Conservation (phyloP, 1,140 invertebrate genomes). For the Nasonia vitripennis region DNA sequence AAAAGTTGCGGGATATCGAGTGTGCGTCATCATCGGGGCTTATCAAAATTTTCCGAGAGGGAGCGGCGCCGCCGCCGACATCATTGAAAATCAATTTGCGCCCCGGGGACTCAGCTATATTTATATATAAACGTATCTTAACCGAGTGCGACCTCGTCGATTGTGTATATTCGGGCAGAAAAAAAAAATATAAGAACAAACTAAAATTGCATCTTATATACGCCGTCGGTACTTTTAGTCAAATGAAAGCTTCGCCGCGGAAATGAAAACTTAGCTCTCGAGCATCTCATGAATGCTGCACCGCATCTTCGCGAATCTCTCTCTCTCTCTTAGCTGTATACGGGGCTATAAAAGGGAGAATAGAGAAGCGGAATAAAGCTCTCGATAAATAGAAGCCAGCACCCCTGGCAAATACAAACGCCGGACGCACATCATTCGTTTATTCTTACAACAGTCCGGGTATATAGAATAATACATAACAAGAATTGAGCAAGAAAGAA, state of each 20-base stretch:
- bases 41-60: constrained; percentile 15
- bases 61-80: not conserved
- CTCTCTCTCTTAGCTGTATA: not conserved
- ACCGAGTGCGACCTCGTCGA: too few species aligned
- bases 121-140: too few species aligned
- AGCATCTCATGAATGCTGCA: constrained; percentile 29
- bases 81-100: constrained; percentile 33
- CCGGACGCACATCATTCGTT: too few species aligned
- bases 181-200: too few species aligned
- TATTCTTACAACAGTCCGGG: too few species aligned
- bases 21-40: not conserved
- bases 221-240: constrained; percentile 55
- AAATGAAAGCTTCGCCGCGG: constrained; percentile 63
- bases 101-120: too few species aligned
- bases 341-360: too few species aligned
- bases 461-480: too few species aligned
- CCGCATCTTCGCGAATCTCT: not conserved
- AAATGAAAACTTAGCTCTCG: constrained; percentile 57
- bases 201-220: not conserved
- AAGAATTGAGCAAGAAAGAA: too few species aligned
- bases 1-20: not conserved
- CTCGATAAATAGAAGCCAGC: not conserved
- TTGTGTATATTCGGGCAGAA: too few species aligned
- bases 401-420: too few species aligned
- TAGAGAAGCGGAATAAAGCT: not conserved